Evolutionary conservation across 2,797 vertebrate genomes (phyloP).

Genomic region (Esox lucius): DNA sequence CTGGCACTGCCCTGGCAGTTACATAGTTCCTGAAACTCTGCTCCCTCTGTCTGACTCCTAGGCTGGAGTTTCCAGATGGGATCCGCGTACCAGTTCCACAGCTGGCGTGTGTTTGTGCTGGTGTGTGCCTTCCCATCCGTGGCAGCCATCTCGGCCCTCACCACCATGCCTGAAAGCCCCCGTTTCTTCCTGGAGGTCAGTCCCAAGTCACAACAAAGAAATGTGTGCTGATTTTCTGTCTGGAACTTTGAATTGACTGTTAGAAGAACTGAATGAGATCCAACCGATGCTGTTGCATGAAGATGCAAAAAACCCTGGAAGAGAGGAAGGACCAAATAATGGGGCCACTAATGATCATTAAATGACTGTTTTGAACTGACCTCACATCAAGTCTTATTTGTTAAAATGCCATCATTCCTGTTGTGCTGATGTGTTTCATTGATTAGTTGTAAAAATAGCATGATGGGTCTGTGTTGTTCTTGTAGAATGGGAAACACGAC

Average conservation of each 20-base stretch:
- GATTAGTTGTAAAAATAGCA: not conserved
- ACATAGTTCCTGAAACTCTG: not conserved
- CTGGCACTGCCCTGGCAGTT: not conserved
- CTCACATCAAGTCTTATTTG: no score
- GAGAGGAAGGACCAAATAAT: no score
- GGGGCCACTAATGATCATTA: no score
- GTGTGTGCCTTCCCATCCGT: constrained; percentile 94
- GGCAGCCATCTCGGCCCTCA: constrained; percentile 92
- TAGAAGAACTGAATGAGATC: no score
- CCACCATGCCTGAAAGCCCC: constrained; percentile 95
- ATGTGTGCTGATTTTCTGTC: no score
- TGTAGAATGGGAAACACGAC: constrained; percentile 93
- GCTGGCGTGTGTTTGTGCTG: constrained; percentile 96
- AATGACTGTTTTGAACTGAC: no score
- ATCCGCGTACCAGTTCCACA: constrained; percentile 97
- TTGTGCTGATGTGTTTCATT: not conserved
- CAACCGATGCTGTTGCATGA: no score
- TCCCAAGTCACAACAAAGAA: not conserved
- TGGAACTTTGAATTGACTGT: no score
- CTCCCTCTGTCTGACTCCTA: constrained; percentile 36
- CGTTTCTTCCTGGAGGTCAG: constrained; percentile 95
- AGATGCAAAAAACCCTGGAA: no score
- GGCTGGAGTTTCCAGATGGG: constrained; percentile 99
- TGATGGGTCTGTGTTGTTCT: constrained; percentile 16
- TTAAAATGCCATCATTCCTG: no score